phyloP scores from a whole-genome alignment of 2,797 vertebrate genomes.

The Gymnocypris eckloni region DNA sequence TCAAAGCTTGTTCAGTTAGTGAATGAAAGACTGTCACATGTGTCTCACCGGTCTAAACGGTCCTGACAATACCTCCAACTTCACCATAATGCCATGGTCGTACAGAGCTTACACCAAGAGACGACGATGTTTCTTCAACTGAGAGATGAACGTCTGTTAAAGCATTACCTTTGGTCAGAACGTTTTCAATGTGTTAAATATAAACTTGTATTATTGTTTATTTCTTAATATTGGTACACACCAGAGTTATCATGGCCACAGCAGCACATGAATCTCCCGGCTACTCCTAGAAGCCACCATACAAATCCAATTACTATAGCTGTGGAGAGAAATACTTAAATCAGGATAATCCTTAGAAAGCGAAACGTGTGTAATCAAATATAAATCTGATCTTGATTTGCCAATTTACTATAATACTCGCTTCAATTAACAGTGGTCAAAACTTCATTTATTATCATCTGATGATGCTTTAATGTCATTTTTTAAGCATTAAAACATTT shows the following conservation, averaged over 20 bases:
- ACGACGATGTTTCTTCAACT: slow-evolving; percentile 5
- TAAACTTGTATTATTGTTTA: background rate
- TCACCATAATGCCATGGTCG: background rate
- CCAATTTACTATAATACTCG: background rate
- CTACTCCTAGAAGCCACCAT: background rate
- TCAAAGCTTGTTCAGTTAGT: background rate
- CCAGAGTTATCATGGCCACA: background rate
- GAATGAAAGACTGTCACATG: background rate
- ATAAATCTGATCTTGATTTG: background rate
- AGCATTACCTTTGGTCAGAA: background rate
- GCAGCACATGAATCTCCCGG: background rate
- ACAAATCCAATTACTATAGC: background rate
- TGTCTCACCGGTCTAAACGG: background rate
- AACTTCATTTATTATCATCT: background rate
- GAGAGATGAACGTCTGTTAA: background rate
- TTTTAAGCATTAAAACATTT: background rate
- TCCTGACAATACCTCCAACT: background rate
- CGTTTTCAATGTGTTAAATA: background rate
- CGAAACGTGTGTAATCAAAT: background rate
- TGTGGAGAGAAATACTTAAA: background rate
- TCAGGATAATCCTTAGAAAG: background rate
- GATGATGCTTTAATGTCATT: background rate
- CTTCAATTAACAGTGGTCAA: background rate
- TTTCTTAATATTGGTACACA: background rate
- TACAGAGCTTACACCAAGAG: background rate